A percentile compares a stretch with the other conserved stretches of the same genome.
phyloP scores from a whole-genome alignment of 2,888 invertebrate species.

The Lochmaea capreae region DNA sequence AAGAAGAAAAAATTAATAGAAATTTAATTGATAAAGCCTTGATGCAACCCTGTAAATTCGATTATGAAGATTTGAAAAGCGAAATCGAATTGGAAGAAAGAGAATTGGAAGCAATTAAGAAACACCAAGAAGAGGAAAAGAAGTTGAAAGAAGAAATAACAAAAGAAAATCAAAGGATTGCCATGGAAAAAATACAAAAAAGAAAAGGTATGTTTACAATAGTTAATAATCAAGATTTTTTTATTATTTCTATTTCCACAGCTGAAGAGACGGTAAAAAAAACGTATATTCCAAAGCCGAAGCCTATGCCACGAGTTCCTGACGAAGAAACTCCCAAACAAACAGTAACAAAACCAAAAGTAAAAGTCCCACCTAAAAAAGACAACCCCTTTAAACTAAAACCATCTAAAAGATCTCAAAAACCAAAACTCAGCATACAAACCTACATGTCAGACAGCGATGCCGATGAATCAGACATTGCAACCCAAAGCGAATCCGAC shows the following conservation, averaged over 20 bases:
- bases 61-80: slow-evolving; percentile 72
- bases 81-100: slow-evolving; percentile 69
- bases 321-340: background rate
- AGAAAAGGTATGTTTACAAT: slow-evolving; percentile 34
- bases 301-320: background rate
- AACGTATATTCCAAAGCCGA: slow-evolving; percentile 5
- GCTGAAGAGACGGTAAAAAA: background rate
- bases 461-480: slow-evolving; percentile 53
- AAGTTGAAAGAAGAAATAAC: slow-evolving; percentile 38
- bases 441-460: slow-evolving; percentile 52
- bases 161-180: slow-evolving; percentile 29
- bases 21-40: slow-evolving; percentile 81
- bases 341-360: slow-evolving; percentile 8
- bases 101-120: slow-evolving; percentile 55
- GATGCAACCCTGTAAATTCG: slow-evolving; percentile 76
- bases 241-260: background rate
- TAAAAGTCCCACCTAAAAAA: slow-evolving; percentile 7
- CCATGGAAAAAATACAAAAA: slow-evolving; percentile 33
- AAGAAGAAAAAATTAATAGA: slow-evolving; percentile 86
- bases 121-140: slow-evolving; percentile 47
- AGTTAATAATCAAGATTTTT: background rate
- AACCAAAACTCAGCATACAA: slow-evolving; percentile 46
- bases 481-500: slow-evolving; percentile 48
- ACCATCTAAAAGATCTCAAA: slow-evolving; percentile 41
- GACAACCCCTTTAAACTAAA: background rate